phyloP scores from a whole-genome alignment of 2,888 invertebrate genomes.

The Amiota mariae region DNA sequence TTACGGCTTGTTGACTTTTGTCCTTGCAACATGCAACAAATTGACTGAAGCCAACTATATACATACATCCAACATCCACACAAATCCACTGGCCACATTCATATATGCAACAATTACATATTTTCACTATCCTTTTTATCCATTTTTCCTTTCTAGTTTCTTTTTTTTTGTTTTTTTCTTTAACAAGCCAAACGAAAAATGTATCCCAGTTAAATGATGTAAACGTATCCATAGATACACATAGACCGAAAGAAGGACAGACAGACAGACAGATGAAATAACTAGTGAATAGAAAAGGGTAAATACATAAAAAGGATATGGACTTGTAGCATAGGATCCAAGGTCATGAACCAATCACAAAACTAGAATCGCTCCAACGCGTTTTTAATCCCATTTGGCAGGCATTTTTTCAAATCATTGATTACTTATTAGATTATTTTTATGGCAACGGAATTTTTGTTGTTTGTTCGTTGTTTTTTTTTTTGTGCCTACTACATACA shows the following conservation, averaged over 20 bases:
- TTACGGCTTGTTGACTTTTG: constrained; percentile 50
- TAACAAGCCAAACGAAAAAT: constrained; percentile 9
- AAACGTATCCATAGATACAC: not conserved
- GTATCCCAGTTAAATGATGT: not conserved
- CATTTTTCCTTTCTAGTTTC: not conserved
- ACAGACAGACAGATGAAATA: constrained; percentile 44
- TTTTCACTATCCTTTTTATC: no score
- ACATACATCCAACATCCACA: no score
- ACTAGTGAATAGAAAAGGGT: constrained; percentile 34
- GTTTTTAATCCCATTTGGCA: constrained; percentile 64
- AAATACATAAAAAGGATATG: not conserved
- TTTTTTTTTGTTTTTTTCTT: not conserved
- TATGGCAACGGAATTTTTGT: constrained; percentile 12
- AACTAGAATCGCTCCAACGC: constrained; percentile 20
- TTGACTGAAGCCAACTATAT: no score
- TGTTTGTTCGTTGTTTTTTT: constrained; percentile 29
- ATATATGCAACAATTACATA: no score
- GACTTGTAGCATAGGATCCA: constrained; percentile 27
- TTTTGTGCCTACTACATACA: constrained; percentile 17
- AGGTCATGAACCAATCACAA: constrained; percentile 46
- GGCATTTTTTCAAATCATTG: constrained; percentile 68
- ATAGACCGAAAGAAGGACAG: not conserved
- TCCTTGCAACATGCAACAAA: constrained; percentile 55
- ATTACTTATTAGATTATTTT: constrained; percentile 67
- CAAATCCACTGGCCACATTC: no score